Evolutionary conservation across 1,140 invertebrate species (phyloP).

Genomic region (Dolichoris vasculosae): DNA sequence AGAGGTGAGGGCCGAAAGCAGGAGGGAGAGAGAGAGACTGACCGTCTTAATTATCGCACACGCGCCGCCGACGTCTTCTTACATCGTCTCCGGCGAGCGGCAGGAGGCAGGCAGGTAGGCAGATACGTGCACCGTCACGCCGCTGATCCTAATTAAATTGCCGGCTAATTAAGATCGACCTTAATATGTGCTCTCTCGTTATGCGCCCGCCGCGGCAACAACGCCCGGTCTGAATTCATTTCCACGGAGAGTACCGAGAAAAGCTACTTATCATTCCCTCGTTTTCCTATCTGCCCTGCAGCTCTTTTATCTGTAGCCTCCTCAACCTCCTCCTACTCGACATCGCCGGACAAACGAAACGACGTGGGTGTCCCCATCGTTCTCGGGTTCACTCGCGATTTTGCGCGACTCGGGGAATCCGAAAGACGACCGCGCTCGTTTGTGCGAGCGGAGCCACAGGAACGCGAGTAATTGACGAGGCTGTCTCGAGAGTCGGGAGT

Average conservation of each 20-base stretch:
- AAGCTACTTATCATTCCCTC: slow-evolving; percentile 54
- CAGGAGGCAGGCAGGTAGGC: not conserved
- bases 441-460: not conserved
- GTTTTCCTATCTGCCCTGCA: not conserved
- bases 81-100: slow-evolving; percentile 56
- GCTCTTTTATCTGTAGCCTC: not conserved
- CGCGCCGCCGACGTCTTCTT: slow-evolving; percentile 53
- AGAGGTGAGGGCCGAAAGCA: not conserved
- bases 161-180: slow-evolving; percentile 73
- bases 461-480: slow-evolving; percentile 52
- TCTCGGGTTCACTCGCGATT: not conserved
- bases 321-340: not conserved
- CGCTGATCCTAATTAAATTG: slow-evolving; percentile 73
- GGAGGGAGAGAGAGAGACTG: slow-evolving; percentile 57
- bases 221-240: slow-evolving; percentile 61
- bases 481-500: not conserved
- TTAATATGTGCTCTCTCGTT: slow-evolving; percentile 69
- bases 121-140: slow-evolving; percentile 67
- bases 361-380: slow-evolving; percentile 39
- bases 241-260: slow-evolving; percentile 59
- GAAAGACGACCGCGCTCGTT: not conserved
- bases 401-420: slow-evolving; percentile 16
- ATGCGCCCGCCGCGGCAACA: slow-evolving; percentile 47
- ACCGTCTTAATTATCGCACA: slow-evolving; percentile 69
- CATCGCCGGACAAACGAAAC: not conserved